These are phyloP conservation scores for Zaprionus tsacasi DNA, from an alignment of 1,140 invertebrate genomes.

Conservation along the genomic window DNA sequence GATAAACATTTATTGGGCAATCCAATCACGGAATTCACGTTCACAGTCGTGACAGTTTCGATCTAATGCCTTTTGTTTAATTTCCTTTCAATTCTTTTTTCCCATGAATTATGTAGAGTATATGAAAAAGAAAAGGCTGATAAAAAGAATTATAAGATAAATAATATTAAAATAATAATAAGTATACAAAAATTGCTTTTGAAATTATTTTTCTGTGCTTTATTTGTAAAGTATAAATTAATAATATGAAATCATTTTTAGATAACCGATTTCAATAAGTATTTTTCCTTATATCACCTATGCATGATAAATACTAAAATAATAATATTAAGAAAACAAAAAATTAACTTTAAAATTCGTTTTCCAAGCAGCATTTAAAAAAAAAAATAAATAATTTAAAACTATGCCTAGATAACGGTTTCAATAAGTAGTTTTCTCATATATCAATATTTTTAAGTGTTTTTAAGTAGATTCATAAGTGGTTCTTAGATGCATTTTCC, in stretches of 20 bases:
- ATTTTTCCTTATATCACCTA: too few relatives aligned
- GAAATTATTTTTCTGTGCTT: too few relatives aligned
- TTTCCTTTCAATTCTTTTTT: constrained; percentile 42
- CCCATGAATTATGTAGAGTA: constrained; percentile 53
- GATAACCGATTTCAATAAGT: too few relatives aligned
- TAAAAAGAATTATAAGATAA: neutral
- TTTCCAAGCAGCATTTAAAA: neutral
- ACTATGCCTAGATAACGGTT: neutral
- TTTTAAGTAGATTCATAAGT: neutral
- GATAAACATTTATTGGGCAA: constrained; percentile 82
- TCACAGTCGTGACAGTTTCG: constrained; percentile 74
- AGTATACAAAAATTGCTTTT: too few relatives aligned
- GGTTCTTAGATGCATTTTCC: neutral
- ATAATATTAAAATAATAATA: too few relatives aligned
- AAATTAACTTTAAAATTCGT: too few relatives aligned
- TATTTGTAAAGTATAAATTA: too few relatives aligned
- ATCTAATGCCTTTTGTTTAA: constrained; percentile 73
- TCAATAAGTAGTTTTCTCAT: neutral
- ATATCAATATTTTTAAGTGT: too few relatives aligned
- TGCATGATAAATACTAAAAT: too few relatives aligned
- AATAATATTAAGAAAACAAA: too few relatives aligned
- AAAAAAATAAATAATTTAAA: neutral
- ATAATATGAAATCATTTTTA: too few relatives aligned
- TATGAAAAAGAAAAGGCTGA: constrained; percentile 45
- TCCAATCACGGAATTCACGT: constrained; percentile 81